Base-by-base conservation (phyloP, 2,797 vertebrate species). In the Ispidina lecontei region DNA sequence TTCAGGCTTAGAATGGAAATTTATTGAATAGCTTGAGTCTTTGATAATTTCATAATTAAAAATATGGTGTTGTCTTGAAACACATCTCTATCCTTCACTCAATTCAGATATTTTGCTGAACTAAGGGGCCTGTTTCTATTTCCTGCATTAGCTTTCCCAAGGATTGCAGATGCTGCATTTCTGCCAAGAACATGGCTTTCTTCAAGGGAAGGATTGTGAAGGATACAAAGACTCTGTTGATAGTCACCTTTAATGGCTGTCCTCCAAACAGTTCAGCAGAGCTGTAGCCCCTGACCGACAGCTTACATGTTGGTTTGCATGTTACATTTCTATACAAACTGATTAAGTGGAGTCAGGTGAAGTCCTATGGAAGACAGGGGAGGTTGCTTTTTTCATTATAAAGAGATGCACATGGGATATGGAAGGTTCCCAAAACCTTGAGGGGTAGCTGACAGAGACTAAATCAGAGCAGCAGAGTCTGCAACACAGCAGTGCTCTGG, bases 331-430 rank as follows among this genome's bases (percentile, higher is more conserved):
- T 63, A 47, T 47, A 65, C 39, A 82, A 91, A 17, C 15, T 15
- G 49, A 49, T 81, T 29, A 73, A 37, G 15, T 35, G 10, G 13
- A 28, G 17, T 52, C 35, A 63, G 15, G 8, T 28, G 21, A 73
- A 65, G 10, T 74, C 41, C 25, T 19, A 23, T 37, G 52, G 35
- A 78, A 55, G 33, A 14, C 10, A 46, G 33, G 9, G 23, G 31
- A 75, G 43, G 58, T 19, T 16, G 14, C 1, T 3, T 70, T 51
- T 62, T 29, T 20, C 1, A 0, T 63, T 69, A 44, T 14, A 14
- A 87, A 67, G 17, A 73, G 1, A 16, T 41, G 18, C 20, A 26
- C 5, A 0, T 72, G 35, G 5, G 12, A 1, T 12, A 2, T 31
- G 29, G 39, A 78, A 78, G 9, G 16, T 25, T 86, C 59, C 21